A percentile compares a stretch with the other conserved stretches of the same genome.
Evolutionary conservation across 2,888 invertebrate species (phyloP).

Genomic region (Drosophila colorata): DNA sequence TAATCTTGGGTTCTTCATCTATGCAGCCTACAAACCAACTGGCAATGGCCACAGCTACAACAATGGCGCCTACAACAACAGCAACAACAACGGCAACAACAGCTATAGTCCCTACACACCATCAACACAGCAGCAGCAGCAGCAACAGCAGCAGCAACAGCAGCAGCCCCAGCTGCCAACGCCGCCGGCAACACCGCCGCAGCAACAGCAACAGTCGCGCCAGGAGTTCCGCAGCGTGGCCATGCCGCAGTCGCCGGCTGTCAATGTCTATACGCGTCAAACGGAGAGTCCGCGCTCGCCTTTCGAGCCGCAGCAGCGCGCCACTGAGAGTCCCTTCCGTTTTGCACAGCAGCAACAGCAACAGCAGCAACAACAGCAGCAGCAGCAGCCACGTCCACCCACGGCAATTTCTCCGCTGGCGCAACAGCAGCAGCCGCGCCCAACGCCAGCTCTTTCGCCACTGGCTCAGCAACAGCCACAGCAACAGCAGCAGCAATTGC

Average conservation of each 20-base stretch:
- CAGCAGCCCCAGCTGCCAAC: conserved; percentile 63
- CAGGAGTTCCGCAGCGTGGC: conserved; percentile 82
- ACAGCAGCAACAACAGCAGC: conserved; percentile 58
- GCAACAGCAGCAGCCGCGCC: conserved; percentile 55
- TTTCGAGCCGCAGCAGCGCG: conserved; percentile 64
- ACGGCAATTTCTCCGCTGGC: conserved; percentile 68
- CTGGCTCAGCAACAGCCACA: conserved; percentile 53
- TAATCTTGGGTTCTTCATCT: conserved; percentile 6
- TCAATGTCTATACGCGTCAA: conserved; percentile 78
- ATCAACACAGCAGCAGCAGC: conserved; percentile 46
- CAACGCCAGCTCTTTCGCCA: conserved; percentile 62
- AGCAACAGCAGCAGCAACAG: conserved; percentile 57
- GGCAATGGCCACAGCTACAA: conserved; percentile 41
- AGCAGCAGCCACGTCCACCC: conserved; percentile 58
- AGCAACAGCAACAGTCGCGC: conserved; percentile 58
- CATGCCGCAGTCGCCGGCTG: conserved; percentile 78
- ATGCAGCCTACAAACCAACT: conserved; percentile 41
- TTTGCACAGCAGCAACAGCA: conserved; percentile 62
- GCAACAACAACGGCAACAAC: conserved; percentile 36
- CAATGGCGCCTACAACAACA: conserved; percentile 23
- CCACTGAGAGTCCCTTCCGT: conserved; percentile 68
- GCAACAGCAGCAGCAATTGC: conserved; percentile 59
- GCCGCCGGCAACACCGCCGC: conserved; percentile 68
- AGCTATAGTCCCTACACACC: conserved; percentile 54
- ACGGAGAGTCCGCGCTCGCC: conserved; percentile 77